These are phyloP conservation scores for Falcunculus frontatus DNA, from an alignment of 2,113 vertebrate genomes.

Conservation along the genomic window DNA sequence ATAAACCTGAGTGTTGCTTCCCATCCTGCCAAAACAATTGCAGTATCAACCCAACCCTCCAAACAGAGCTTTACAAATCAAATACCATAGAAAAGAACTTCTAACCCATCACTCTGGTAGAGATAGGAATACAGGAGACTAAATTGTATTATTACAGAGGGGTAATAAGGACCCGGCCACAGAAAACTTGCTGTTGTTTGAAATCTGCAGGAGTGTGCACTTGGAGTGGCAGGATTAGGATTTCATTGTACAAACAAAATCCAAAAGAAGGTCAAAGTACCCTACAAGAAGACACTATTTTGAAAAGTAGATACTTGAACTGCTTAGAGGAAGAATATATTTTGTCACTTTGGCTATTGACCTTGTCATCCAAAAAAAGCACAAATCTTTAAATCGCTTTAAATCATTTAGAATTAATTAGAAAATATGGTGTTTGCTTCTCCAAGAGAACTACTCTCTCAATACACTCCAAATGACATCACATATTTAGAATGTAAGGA, in stretches of 20 bases:
- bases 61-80: background rate
- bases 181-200: background rate
- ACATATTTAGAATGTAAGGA: background rate
- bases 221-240: background rate
- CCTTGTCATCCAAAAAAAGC: background rate
- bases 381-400: background rate
- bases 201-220: background rate
- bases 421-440: background rate
- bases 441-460: background rate
- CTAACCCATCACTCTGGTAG: background rate
- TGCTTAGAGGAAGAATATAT: background rate
- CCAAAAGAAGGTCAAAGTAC: background rate
- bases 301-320: background rate
- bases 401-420: background rate
- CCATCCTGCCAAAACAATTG: background rate
- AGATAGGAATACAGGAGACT: background rate
- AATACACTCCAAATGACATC: background rate
- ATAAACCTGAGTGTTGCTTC: background rate
- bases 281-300: background rate
- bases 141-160: background rate
- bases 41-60: background rate
- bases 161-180: background rate
- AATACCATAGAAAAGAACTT: background rate
- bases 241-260: constrained; percentile 3
- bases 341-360: background rate